These are phyloP conservation scores for Gobio occitaniae DNA, from an alignment of 2,797 vertebrate species.

Conservation along the genomic window DNA sequence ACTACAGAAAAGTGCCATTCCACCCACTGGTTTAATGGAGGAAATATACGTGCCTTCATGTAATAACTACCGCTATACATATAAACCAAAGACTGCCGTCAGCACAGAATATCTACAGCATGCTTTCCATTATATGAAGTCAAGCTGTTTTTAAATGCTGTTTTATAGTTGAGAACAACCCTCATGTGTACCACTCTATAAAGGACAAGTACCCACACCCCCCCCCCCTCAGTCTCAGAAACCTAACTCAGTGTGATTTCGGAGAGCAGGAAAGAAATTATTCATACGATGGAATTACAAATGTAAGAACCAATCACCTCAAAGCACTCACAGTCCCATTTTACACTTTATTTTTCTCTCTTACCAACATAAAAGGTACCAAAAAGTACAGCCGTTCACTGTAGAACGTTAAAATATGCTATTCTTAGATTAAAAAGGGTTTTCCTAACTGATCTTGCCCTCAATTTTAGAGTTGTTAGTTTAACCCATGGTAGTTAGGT, in stretches of 20 bases:
- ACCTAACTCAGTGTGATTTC: neutral
- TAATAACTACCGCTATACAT: neutral
- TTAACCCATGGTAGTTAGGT: neutral
- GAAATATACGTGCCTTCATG: neutral
- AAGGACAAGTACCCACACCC: neutral
- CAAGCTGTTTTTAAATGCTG: conserved; percentile 34
- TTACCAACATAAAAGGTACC: conserved; percentile 3
- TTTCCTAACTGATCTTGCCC: neutral
- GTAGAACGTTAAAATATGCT: neutral
- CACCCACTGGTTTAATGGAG: conserved; percentile 12
- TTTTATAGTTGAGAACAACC: conserved; percentile 24
- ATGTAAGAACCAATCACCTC: conserved; percentile 37
- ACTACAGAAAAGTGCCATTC: conserved; percentile 12
- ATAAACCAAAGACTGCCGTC: neutral
- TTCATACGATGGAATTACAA: conserved; percentile 27
- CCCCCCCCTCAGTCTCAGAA: neutral
- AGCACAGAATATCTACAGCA: neutral
- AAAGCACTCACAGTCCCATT: conserved; percentile 19
- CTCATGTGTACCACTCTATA: conserved; percentile 13
- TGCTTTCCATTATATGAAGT: conserved; percentile 11
- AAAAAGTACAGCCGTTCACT: neutral
- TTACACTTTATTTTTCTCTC: conserved; percentile 2
- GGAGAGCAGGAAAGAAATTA: conserved; percentile 11
- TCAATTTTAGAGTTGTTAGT: neutral
- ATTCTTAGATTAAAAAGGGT: neutral